Conservation (phyloP, 2,888 invertebrate genomes). For the Drosophila prostipennis region DNA sequence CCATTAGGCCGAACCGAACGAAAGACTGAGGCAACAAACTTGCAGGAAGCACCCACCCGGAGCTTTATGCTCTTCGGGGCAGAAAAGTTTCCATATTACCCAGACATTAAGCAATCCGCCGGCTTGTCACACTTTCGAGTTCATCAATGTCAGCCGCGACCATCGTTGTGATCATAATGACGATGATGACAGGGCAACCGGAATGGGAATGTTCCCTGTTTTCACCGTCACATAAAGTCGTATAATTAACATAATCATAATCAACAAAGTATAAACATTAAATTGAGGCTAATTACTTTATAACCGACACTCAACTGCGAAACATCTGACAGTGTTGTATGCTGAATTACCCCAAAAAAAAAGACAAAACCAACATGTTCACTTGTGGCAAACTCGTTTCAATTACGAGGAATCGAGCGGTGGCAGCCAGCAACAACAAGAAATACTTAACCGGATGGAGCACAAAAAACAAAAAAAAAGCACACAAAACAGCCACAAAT, state of each 20-base stretch:
- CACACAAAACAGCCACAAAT: slow-evolving; percentile 10
- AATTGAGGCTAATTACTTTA: slow-evolving; percentile 80
- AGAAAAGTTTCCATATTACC: slow-evolving; percentile 25
- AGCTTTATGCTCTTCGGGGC: slow-evolving; percentile 1
- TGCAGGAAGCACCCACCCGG: slow-evolving; percentile 1
- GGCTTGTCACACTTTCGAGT: slow-evolving; percentile 69
- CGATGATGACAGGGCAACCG: slow-evolving; percentile 49
- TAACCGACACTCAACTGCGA: slow-evolving; percentile 76
- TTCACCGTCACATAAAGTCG: slow-evolving; percentile 74
- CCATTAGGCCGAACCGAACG: slow-evolving; percentile 59
- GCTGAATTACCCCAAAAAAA: slow-evolving; percentile 36
- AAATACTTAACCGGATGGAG: slow-evolving; percentile 61
- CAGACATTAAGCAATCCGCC: slow-evolving; percentile 36
- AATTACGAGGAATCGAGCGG: slow-evolving; percentile 66
- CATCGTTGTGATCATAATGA: slow-evolving; percentile 33
- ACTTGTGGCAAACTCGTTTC: slow-evolving; percentile 79
- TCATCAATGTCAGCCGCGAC: slow-evolving; percentile 56
- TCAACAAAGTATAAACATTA: slow-evolving; percentile 80
- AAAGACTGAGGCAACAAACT: slow-evolving; percentile 61
- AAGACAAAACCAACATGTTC: slow-evolving; percentile 51
- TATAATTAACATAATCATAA: slow-evolving; percentile 80
- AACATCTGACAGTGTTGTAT: slow-evolving; percentile 57
- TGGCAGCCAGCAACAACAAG: slow-evolving; percentile 22
- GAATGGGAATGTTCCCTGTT: slow-evolving; percentile 44
- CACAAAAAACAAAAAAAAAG: no score